Percentiles rank a stretch among this genome's conserved stretches.
These are phyloP conservation scores for Coelogynopora nodosa DNA, from an alignment of 2,888 invertebrate genomes.

Conservation along the genomic window DNA sequence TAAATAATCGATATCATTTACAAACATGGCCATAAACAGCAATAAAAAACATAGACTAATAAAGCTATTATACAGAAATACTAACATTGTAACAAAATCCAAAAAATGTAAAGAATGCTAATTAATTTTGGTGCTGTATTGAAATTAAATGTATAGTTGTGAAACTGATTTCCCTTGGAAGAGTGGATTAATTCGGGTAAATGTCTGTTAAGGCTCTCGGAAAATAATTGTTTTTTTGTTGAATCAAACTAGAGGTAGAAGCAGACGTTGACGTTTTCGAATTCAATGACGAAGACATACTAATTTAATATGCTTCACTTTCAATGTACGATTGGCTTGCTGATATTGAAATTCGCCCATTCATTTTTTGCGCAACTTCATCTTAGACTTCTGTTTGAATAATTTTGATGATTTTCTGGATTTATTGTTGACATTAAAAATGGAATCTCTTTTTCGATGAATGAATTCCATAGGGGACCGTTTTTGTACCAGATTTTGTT, in stretches of 20 bases:
- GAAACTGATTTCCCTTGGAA: background rate
- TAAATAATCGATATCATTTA: background rate
- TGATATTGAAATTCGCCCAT: background rate
- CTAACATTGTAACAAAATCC: background rate
- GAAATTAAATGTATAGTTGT: slow-evolving; percentile 23
- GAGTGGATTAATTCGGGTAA: background rate
- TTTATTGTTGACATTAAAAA: slow-evolving; percentile 17
- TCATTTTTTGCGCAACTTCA: background rate
- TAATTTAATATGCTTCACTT: background rate
- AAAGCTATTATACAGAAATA: background rate
- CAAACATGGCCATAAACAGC: background rate
- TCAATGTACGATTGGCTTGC: background rate
- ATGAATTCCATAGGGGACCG: background rate
- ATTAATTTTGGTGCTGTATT: background rate
- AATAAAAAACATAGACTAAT: background rate
- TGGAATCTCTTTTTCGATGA: slow-evolving; percentile 3
- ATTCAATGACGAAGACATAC: background rate
- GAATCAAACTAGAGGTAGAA: background rate
- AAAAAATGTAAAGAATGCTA: slow-evolving; percentile 6
- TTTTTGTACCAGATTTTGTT: background rate
- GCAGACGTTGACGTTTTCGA: background rate
- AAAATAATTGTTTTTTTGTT: background rate
- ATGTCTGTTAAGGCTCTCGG: background rate
- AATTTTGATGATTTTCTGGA: slow-evolving; percentile 9
- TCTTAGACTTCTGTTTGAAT: slow-evolving; percentile 23